Conservation (phyloP, 2,888 invertebrate species). For the Kuschelorhynchus macadamiae region DNA sequence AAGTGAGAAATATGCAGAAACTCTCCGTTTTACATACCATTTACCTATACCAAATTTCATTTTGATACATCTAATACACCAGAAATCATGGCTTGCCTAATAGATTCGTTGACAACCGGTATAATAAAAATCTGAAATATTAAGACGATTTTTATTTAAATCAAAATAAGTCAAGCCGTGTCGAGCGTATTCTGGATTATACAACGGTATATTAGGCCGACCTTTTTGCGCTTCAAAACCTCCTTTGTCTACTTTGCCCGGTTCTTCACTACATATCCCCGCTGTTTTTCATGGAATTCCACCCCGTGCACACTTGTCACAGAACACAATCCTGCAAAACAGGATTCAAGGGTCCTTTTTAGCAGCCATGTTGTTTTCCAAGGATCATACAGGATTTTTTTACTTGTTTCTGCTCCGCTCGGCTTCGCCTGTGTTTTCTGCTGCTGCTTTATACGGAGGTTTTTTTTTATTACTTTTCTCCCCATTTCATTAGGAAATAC, state of each 20-base stretch:
- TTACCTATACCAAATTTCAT: too few relatives aligned
- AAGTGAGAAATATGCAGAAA: too few relatives aligned
- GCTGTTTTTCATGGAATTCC: conserved; percentile 33
- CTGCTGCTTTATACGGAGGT: conserved; percentile 7
- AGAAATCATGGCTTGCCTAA: too few relatives aligned
- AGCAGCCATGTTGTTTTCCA: conserved; percentile 30
- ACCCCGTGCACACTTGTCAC: conserved; percentile 36
- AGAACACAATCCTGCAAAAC: conserved; percentile 37
- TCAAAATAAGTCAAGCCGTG: too few relatives aligned
- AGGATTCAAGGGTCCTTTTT: conserved; percentile 36
- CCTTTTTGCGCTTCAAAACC: conserved; percentile 10
- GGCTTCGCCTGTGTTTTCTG: conserved; percentile 2
- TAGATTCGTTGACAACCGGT: too few relatives aligned
- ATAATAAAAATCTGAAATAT: too few relatives aligned
- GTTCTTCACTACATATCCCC: conserved; percentile 20
- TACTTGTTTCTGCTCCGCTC: conserved; percentile 18
- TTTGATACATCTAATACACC: too few relatives aligned
- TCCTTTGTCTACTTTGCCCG: conserved; percentile 22
- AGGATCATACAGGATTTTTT: conserved; percentile 28
- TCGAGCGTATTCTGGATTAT: conserved; percentile 10
- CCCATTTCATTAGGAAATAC: conserved; percentile 6
- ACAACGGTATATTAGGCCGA: conserved; percentile 12
- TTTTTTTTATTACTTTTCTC: conserved; percentile 24
- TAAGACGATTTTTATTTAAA: too few relatives aligned
- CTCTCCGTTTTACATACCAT: too few relatives aligned